Percentiles rank a stretch among this genome's conserved stretches.
Conservation (phyloP, 64 coral and sea anemone species). For the Pocillopora damicornis region DNA sequence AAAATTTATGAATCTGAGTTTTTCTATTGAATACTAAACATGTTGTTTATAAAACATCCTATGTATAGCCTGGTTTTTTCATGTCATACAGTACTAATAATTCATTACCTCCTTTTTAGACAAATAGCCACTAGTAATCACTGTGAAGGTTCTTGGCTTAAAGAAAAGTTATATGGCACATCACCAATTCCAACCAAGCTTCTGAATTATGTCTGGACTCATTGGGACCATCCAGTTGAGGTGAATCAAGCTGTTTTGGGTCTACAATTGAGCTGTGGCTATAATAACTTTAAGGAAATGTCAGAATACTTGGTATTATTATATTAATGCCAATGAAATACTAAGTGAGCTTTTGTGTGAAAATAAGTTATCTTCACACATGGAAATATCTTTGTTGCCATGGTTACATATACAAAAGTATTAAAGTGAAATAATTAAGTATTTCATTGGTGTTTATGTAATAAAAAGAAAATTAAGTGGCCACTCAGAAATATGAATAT, state of each 20-base stretch:
- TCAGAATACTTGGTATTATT: no score
- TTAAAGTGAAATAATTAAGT: no score
- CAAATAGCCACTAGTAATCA: background rate
- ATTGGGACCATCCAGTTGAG: slow-evolving; percentile 94
- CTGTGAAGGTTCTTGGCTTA: background rate
- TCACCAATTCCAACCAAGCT: slow-evolving; percentile 59
- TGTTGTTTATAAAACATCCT: background rate
- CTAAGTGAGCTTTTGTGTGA: no score
- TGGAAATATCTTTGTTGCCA: no score
- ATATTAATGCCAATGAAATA: no score
- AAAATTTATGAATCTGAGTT: no score
- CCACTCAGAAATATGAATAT: no score
- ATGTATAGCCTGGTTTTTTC: background rate
- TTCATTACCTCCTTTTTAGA: background rate
- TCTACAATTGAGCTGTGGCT: background rate
- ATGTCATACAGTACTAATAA: background rate
- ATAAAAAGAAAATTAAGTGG: no score
- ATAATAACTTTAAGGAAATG: no score
- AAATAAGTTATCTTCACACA: no score
- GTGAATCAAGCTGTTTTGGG: background rate
- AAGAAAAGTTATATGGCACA: slow-evolving; percentile 38
- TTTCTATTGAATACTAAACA: background rate
- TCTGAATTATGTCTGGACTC: slow-evolving; percentile 78
- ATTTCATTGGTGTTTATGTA: no score
- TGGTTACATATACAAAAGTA: no score